Conservation (phyloP, 2,888 invertebrate species). For the Synergus itoensis region DNA sequence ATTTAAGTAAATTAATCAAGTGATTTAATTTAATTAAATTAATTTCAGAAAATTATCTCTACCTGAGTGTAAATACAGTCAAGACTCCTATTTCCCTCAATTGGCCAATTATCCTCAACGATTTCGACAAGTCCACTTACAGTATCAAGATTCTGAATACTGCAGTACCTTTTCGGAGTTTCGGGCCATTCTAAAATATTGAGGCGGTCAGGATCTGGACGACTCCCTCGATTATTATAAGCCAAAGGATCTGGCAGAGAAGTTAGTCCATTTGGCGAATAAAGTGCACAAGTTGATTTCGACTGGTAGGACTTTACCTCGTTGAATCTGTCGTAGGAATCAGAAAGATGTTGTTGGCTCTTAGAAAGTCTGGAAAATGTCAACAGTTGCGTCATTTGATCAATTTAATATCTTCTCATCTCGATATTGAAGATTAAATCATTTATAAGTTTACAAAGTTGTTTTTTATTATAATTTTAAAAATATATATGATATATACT, state of each 20-base stretch:
- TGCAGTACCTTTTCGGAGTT: slow-evolving; percentile 70
- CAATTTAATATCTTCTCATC: neutral
- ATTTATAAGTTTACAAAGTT: neutral
- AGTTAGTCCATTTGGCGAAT: slow-evolving; percentile 66
- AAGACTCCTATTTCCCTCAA: slow-evolving; percentile 72
- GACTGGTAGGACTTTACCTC: slow-evolving; percentile 69
- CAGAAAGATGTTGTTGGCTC: slow-evolving; percentile 74
- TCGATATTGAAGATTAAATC: neutral
- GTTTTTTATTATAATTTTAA: no score
- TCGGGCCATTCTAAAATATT: slow-evolving; percentile 76
- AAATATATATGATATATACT: neutral
- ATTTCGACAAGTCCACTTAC: slow-evolving; percentile 76
- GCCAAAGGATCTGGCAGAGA: slow-evolving; percentile 68
- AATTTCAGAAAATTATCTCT: slow-evolving; percentile 9
- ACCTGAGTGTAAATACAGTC: slow-evolving; percentile 76
- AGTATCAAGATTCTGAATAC: slow-evolving; percentile 73
- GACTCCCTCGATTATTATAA: slow-evolving; percentile 53
- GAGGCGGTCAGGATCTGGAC: slow-evolving; percentile 67
- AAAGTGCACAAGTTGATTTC: slow-evolving; percentile 71
- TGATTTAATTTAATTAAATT: neutral
- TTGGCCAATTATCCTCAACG: slow-evolving; percentile 74
- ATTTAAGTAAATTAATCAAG: no score
- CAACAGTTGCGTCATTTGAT: neutral
- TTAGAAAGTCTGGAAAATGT: slow-evolving; percentile 70
- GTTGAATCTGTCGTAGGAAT: slow-evolving; percentile 71